Conservation (phyloP, 92 coral and sea anemone genomes). For the Palythoa grandis region DNA sequence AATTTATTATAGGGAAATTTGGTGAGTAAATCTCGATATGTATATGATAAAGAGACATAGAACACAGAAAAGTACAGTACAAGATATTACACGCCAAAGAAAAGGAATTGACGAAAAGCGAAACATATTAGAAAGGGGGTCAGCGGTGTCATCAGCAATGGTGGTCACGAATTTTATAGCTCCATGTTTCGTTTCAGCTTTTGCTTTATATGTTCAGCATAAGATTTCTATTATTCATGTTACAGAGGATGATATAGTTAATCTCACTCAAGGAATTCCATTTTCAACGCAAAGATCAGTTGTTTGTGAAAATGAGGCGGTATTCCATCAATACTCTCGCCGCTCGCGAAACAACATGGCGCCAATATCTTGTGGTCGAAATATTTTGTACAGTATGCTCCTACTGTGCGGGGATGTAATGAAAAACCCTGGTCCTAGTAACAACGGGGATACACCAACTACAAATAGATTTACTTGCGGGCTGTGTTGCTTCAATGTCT, state of each 20-base stretch:
- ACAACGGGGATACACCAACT: constrained; percentile 14
- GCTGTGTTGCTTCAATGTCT: constrained; percentile 27
- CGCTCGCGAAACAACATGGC: constrained; percentile 6
- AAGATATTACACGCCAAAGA: too few relatives aligned
- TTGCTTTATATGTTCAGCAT: neutral
- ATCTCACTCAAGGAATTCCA: neutral
- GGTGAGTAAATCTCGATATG: too few relatives aligned
- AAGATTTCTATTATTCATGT: neutral
- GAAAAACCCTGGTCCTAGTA: constrained; percentile 4
- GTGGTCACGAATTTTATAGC: constrained; percentile 3
- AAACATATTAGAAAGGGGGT: too few relatives aligned
- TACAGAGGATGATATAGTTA: neutral
- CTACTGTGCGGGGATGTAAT: constrained; percentile 19
- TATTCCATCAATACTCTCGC: constrained; percentile 3
- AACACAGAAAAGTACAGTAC: too few relatives aligned
- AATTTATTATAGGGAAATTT: too few relatives aligned
- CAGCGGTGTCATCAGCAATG: neutral
- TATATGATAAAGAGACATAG: too few relatives aligned
- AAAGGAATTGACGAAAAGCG: too few relatives aligned
- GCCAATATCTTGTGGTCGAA: neutral
- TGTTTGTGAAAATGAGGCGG: neutral
- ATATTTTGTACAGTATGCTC: constrained; percentile 8
- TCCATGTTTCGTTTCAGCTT: neutral
- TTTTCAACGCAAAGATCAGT: neutral
- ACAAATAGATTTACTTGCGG: constrained; percentile 30